phyloP scores from a whole-genome alignment of 2,797 vertebrate genomes.

The Podargus strigoides region DNA sequence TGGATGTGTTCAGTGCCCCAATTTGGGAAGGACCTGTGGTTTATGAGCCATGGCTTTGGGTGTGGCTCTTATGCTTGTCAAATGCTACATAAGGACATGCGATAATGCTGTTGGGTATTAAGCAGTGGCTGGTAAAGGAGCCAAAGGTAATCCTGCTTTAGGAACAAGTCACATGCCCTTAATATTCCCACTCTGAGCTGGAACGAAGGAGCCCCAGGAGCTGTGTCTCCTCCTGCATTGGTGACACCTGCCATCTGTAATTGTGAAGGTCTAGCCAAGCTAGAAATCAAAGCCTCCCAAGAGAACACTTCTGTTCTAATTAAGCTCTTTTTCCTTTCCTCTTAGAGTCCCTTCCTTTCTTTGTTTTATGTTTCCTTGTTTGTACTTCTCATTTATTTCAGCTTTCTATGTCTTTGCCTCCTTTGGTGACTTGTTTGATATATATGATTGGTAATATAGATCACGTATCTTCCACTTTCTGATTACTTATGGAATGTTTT shows the following conservation, averaged over 20 bases:
- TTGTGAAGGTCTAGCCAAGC: background rate
- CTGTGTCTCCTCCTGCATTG: background rate
- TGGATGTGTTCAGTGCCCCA: background rate
- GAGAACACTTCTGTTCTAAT: background rate
- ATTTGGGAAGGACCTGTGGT: background rate
- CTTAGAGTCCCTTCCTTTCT: background rate
- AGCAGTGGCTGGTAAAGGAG: background rate
- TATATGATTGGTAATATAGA: background rate
- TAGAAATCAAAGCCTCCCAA: background rate
- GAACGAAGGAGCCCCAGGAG: background rate
- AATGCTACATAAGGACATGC: background rate
- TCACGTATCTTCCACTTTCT: background rate
- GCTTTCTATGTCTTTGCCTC: background rate
- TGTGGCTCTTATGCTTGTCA: background rate
- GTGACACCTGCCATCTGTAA: background rate
- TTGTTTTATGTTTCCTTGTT: background rate
- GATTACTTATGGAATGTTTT: background rate
- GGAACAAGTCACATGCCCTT: background rate
- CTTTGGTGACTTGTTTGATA: background rate
- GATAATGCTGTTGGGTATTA: background rate
- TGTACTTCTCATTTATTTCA: background rate
- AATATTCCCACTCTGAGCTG: accelerated
- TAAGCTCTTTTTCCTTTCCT: background rate
- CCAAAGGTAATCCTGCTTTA: background rate
- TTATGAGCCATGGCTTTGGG: background rate